Evolutionary conservation across 1,140 invertebrate genomes (phyloP), one percentile per base, ranked within the genome.

Genomic region (Tenebrio molitor): DNA sequence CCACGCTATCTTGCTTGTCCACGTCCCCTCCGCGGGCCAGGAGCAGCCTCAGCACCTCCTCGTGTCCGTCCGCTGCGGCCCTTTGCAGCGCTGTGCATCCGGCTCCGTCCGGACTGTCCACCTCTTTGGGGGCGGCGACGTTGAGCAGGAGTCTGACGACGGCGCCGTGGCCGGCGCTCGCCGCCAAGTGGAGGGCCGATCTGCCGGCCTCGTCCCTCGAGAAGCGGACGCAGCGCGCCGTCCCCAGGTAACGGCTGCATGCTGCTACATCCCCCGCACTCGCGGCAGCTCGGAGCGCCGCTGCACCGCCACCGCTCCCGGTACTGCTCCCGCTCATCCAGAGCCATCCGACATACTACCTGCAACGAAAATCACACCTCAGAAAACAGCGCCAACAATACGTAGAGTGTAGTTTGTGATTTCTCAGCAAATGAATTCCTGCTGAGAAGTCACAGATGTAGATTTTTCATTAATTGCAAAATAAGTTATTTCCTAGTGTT

Each of bases 11-110:
- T 81, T 94, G 92, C 41, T 88, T 89, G 79, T 92, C 90, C 66
- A 93, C 88, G 64, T 91, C 88, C 0, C 89, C 90, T 16, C 88
- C 89, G 72, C 90, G 86, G 74, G 90, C 90, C 69, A 95, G 83
- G 36, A 96, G 83, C 58, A 93, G 81, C 36, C 88, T 85, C 29
- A 95, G 88, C 36, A 92, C 89, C 25, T 93, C 91, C 69, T 92
- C 86, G 81, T 95, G 92, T 0, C 94, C 94, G 78, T 94, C 92
- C n/a, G 93, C 90, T 0, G 93, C 91, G 17, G 93, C 93, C 69
- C 92, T 89, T 81, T 95, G 93, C 63, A 96, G 81, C 3, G 92
- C 87, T 39, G 91, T 92, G 78, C 89, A 90, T 0, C 92, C 93
- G 73, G 81, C 83, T 68, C 83, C 84, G 79, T 85, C 85, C 73